A percentile compares a stretch with the other conserved stretches of the same genome.
Conservation (phyloP, 2,888 invertebrate species). For the Mactromeris polynyma region DNA sequence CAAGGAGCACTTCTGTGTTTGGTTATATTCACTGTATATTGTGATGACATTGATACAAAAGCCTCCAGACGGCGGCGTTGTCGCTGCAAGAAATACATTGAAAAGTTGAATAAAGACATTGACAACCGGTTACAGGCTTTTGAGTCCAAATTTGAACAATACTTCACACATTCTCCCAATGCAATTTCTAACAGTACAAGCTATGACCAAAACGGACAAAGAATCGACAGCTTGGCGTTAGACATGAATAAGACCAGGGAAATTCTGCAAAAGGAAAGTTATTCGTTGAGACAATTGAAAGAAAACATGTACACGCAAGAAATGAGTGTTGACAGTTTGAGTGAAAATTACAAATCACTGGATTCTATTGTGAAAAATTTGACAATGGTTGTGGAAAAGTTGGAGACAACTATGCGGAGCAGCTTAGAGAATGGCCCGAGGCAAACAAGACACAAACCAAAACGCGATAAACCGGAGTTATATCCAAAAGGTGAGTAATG, state of each 20-base stretch:
- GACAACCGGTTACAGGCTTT: constrained; percentile 61
- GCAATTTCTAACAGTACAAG: constrained; percentile 18
- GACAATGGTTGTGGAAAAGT: constrained; percentile 65
- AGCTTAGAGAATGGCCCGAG: constrained; percentile 20
- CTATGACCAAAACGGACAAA: constrained; percentile 49
- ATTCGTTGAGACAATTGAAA: constrained; percentile 63
- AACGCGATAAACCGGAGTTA: background rate
- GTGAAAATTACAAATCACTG: constrained; percentile 67
- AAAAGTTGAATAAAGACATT: constrained; percentile 61
- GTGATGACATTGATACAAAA: constrained; percentile 45
- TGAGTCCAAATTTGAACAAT: constrained; percentile 56
- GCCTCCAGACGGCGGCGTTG: constrained; percentile 39
- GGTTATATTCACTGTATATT: constrained; percentile 39
- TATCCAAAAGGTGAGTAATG: constrained; percentile 33
- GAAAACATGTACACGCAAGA: constrained; percentile 69
- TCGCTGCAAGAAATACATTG: constrained; percentile 64
- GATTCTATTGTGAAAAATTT: constrained; percentile 72
- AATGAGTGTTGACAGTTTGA: constrained; percentile 65
- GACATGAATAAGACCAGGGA: constrained; percentile 68
- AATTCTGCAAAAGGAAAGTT: constrained; percentile 66
- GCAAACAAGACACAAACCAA: background rate
- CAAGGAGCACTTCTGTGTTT: constrained; percentile 51
- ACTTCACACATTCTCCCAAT: constrained; percentile 19
- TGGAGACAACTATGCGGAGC: constrained; percentile 59
- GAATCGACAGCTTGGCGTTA: constrained; percentile 56